Conservation (phyloP, 2,797 vertebrate species). For the Craterocephalus amniculus region DNA sequence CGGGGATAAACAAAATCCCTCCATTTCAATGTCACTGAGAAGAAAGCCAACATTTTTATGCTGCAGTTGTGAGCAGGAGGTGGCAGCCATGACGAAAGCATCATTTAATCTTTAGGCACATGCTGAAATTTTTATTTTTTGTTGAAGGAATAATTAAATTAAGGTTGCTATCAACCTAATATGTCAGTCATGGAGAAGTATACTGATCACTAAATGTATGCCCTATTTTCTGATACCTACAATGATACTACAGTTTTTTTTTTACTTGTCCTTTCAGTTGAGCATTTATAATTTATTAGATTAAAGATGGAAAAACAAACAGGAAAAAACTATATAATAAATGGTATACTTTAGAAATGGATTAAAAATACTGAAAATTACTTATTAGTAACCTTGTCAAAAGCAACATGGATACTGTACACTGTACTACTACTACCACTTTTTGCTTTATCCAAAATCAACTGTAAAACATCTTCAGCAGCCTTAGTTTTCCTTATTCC, state of each 20-base stretch:
- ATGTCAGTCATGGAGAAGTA: not conserved
- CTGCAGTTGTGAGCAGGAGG: slow-evolving; percentile 74
- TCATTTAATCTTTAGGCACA: slow-evolving; percentile 79
- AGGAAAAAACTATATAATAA: not conserved
- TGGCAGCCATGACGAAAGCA: slow-evolving; percentile 64
- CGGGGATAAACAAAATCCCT: slow-evolving; percentile 88
- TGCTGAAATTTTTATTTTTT: slow-evolving; percentile 50
- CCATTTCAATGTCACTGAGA: slow-evolving; percentile 88
- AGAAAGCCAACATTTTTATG: slow-evolving; percentile 85
- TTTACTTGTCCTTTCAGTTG: not conserved
- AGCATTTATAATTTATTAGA: not conserved
- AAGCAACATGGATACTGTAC: not conserved
- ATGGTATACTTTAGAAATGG: not conserved
- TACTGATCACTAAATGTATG: slow-evolving; percentile 1
- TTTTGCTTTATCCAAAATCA: not conserved
- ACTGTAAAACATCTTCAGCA: not conserved
- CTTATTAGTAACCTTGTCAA: not conserved
- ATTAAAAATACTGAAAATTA: not conserved
- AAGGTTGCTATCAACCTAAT: slow-evolving; percentile 27
- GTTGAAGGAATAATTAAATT: slow-evolving; percentile 69
- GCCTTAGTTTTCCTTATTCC: no score
- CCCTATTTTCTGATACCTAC: not conserved
- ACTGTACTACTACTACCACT: no score
- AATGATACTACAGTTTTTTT: slow-evolving; percentile 6
- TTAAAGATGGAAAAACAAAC: not conserved